Conservation (phyloP, 1,140 invertebrate genomes). For the Muscidifurax raptorellus region DNA sequence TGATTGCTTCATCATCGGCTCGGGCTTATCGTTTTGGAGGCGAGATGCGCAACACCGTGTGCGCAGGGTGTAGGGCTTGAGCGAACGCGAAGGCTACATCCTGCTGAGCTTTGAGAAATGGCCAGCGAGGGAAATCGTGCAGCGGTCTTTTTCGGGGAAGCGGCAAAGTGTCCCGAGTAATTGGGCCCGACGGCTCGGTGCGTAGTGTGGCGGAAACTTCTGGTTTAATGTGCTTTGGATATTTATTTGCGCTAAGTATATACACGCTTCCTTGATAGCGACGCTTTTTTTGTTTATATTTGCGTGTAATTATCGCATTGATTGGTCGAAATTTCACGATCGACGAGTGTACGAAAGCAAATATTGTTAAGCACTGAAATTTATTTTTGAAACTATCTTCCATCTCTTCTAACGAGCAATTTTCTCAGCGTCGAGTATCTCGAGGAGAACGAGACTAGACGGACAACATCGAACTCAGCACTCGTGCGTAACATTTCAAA, state of each 20-base stretch:
- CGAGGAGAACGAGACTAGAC: conserved; percentile 7
- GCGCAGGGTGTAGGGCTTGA: not conserved
- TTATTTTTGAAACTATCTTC: conserved; percentile 46
- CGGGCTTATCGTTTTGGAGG: not conserved
- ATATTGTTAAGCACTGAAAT: not conserved
- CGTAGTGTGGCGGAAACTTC: not conserved
- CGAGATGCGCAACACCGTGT: not conserved
- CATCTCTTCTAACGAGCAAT: conserved; percentile 43
- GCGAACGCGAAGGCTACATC: conserved; percentile 6
- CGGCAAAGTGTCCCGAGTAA: not conserved
- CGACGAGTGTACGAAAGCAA: too few relatives aligned
- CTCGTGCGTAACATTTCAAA: conserved; percentile 27
- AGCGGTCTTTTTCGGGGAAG: not conserved
- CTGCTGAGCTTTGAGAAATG: conserved; percentile 33
- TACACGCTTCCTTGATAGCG: not conserved
- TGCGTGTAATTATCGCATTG: not conserved
- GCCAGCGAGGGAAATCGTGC: not conserved
- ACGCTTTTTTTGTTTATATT: not conserved
- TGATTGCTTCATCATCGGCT: conserved; percentile 46
- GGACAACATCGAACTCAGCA: conserved; percentile 16
- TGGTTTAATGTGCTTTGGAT: not conserved
- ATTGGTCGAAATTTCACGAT: too few relatives aligned
- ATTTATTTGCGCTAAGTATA: not conserved
- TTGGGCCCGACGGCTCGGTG: not conserved
- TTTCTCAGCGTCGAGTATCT: not conserved